These are phyloP conservation scores for Poeciliopsis turneri DNA, from an alignment of 2,797 vertebrate species.

Conservation along the genomic window DNA sequence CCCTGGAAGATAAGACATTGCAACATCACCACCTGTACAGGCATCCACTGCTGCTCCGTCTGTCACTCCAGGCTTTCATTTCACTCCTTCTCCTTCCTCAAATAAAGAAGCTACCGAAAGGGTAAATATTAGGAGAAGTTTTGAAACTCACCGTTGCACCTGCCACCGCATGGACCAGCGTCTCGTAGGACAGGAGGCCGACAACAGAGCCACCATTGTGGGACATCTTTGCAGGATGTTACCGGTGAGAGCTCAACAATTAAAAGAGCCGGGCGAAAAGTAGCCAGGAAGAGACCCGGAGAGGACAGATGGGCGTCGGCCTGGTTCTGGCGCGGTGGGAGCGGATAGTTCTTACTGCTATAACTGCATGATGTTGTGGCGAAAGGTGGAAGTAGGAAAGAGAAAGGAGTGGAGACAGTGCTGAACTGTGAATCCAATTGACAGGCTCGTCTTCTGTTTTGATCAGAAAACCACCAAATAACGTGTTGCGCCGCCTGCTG, in stretches of 20 bases:
- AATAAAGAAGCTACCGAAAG: not conserved
- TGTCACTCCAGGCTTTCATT: not conserved
- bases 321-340: not conserved
- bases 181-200: slow-evolving; percentile 82
- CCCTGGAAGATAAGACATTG: slow-evolving; percentile 66
- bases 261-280: slow-evolving; percentile 11
- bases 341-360: not conserved
- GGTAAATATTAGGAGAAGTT: not conserved
- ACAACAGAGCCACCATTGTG: slow-evolving; percentile 51
- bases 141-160: slow-evolving; percentile 79
- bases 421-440: too few species aligned
- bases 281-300: not conserved
- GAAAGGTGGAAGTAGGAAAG: not conserved
- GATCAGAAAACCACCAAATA: not conserved
- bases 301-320: not conserved
- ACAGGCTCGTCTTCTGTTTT: slow-evolving; percentile 6
- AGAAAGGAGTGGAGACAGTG: not conserved
- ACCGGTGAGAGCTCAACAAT: not conserved
- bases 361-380: not conserved
- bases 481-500: not conserved
- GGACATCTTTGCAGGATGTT: slow-evolving; percentile 69
- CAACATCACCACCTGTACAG: not conserved
- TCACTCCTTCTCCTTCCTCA: not conserved
- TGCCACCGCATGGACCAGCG: slow-evolving; percentile 84
- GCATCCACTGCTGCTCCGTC: not conserved